Evolutionary conservation across 2,113 vertebrate species (phyloP), one percentile per base, ranked within the genome.

Genomic region (Corvus cornix): DNA sequence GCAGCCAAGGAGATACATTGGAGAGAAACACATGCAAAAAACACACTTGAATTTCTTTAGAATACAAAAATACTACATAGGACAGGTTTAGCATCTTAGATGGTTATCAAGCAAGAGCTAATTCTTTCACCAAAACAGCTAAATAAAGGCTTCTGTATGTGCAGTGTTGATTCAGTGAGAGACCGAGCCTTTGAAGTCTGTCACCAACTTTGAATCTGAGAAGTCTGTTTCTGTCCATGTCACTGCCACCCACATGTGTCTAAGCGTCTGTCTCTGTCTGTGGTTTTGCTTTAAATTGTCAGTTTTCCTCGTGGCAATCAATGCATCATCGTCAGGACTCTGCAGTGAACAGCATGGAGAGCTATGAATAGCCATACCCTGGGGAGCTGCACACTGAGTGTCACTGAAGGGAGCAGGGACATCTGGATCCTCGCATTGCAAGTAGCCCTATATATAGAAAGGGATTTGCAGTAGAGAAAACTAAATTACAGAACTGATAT

Each of bases 271-370:
- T 72, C 49, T 83, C 30, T 89, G 84, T n/a, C 89, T 96, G 92
- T 94, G 93, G 88, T 93, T 97, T 96, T 75, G 28, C 79, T 95
- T 86, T 93, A 96, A 96, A 97, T 92, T 96, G 93, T 84, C 76
- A 56, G 76, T 80, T 96, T 97, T 94, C 92, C 83, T 95, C 90
- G 46, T 2, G 8, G 73, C 68, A 92, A 95, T 81, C 90, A 86
- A 92, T 88, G 93, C 30, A 70, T 81, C 88, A 56, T 92, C 5
- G 0, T 60, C 44, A 92, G 76, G 52, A 74, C 80, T 93, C 62
- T 48, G 48, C 82, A 90, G 48, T 8, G 44, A 94, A 6, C 44
- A 90, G 52, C 41, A 58, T 39, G 64, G 79, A 60, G 79, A 84
- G 52, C 85, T 93, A 95, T 93, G 90, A 94, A 94, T 90, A 96